These are phyloP conservation scores for Zootermopsis nevadensis DNA, from an alignment of 2,888 invertebrate genomes.

Conservation along the genomic window DNA sequence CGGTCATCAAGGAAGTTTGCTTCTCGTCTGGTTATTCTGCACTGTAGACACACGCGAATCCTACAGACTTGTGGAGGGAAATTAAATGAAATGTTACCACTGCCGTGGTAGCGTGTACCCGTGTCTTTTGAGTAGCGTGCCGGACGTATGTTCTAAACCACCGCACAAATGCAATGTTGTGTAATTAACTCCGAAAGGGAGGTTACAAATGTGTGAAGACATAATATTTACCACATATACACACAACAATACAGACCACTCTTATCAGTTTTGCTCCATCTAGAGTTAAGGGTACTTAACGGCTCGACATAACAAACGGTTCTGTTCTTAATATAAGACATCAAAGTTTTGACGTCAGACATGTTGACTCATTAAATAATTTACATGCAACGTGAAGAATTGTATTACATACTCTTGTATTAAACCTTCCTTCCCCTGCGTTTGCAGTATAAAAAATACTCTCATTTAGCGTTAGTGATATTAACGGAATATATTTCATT, in stretches of 20 bases:
- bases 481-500: too few relatives aligned
- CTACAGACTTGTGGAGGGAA: neutral
- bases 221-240: neutral
- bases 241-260: neutral
- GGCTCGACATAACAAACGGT: too few relatives aligned
- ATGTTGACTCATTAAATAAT: too few relatives aligned
- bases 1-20: neutral
- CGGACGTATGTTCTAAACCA: neutral
- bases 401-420: too few relatives aligned
- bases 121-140: neutral
- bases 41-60: neutral
- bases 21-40: neutral
- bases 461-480: too few relatives aligned
- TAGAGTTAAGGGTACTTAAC: too few relatives aligned
- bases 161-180: neutral
- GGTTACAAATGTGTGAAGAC: neutral
- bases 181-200: neutral
- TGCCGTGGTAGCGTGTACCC: neutral
- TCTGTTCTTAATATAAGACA: too few relatives aligned
- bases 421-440: too few relatives aligned
- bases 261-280: neutral
- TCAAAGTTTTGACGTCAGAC: too few relatives aligned
- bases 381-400: too few relatives aligned
- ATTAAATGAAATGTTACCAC: conserved; percentile 1
- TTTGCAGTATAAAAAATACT: too few relatives aligned